phyloP scores from a whole-genome alignment of 64 coral and sea anemone species.

The Platygyra sinensis region DNA sequence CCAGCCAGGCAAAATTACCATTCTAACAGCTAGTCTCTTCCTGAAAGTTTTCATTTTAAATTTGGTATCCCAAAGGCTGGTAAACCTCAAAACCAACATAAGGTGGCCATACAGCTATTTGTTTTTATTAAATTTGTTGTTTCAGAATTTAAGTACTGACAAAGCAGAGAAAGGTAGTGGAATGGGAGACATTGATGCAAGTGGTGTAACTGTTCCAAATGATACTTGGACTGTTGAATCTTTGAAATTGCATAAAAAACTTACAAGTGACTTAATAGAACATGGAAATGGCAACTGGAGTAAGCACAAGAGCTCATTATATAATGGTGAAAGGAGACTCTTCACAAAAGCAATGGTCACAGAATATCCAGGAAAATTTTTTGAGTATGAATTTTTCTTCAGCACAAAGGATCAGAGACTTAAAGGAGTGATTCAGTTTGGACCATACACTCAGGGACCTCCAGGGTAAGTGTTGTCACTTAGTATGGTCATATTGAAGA shows the following conservation, averaged over 20 bases:
- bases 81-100: background rate
- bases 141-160: slow-evolving; percentile 36
- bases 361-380: slow-evolving; percentile 76
- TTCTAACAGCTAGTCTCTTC: no score
- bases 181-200: slow-evolving; percentile 3
- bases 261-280: slow-evolving; percentile 35
- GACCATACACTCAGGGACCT: slow-evolving; percentile 77
- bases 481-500: background rate
- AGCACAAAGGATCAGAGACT: slow-evolving; percentile 65
- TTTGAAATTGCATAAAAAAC: background rate
- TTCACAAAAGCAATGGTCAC: slow-evolving; percentile 65
- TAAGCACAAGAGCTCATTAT: background rate
- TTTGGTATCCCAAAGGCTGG: no score
- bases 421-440: slow-evolving; percentile 89
- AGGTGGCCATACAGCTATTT: background rate
- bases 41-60: no score
- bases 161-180: background rate
- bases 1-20: no score
- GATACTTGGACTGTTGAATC: slow-evolving; percentile 48
- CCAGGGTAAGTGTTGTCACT: slow-evolving; percentile 49
- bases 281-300: slow-evolving; percentile 69
- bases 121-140: background rate
- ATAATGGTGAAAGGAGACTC: slow-evolving; percentile 47
- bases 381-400: slow-evolving; percentile 81
- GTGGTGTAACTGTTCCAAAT: slow-evolving; percentile 43